These are phyloP conservation scores for Gonioctena quinquepunctata DNA, from an alignment of 1,140 invertebrate species.

Conservation along the genomic window DNA sequence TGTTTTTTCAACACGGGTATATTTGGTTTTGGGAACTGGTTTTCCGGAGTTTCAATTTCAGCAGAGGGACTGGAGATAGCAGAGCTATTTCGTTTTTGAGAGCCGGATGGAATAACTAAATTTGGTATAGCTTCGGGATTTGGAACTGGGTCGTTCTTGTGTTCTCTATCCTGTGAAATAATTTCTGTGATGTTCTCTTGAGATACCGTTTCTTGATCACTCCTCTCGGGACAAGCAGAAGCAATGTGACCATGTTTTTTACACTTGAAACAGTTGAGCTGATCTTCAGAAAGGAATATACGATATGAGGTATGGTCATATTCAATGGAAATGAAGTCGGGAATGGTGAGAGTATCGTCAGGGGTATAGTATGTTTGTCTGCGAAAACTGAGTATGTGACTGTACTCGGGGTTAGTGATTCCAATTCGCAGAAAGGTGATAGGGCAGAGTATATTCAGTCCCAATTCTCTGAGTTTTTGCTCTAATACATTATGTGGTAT, in stretches of 20 bases:
- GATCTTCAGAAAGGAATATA: conserved; percentile 9
- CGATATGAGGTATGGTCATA: conserved; percentile 8
- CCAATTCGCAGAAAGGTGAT: neutral
- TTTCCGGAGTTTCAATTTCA: no score
- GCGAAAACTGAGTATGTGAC: conserved; percentile 13
- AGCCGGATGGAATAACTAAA: no score
- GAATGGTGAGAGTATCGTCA: conserved; percentile 3
- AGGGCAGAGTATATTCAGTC: conserved; percentile 1
- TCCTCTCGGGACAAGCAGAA: neutral
- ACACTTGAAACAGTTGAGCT: neutral
- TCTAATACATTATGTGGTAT: conserved; percentile 8
- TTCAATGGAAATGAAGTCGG: conserved; percentile 6
- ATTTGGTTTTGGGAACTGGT: no score
- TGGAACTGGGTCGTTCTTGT: no score
- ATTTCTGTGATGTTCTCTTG: no score
- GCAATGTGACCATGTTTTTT: conserved; percentile 4
- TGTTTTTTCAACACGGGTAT: no score
- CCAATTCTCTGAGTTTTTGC: neutral
- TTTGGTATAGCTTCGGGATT: no score
- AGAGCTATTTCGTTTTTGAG: no score
- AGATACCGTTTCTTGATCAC: no score
- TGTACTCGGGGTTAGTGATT: neutral
- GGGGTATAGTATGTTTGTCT: conserved; percentile 14
- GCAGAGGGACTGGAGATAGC: no score
- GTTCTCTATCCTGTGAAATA: no score